phyloP scores from a whole-genome alignment of 2,113 vertebrate genomes.

The Geothlypis trichas region DNA sequence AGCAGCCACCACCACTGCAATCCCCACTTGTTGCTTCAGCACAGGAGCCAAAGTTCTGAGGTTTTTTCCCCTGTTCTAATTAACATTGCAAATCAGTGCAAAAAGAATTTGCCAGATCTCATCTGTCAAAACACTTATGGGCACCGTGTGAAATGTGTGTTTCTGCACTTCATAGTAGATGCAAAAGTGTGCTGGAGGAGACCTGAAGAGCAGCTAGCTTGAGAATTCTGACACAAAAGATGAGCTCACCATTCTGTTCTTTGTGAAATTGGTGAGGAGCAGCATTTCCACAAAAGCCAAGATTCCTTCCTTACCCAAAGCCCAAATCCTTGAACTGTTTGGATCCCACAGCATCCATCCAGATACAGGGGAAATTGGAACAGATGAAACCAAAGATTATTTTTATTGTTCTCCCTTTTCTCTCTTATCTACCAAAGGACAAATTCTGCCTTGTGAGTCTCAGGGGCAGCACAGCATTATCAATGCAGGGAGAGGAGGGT shows the following conservation, averaged over 20 bases:
- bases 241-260: not conserved
- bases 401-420: not conserved
- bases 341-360: not conserved
- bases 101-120: conserved; percentile 41
- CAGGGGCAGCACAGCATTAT: not conserved
- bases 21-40: not conserved
- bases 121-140: conserved; percentile 53
- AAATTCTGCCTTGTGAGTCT: not conserved
- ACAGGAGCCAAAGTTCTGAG: not conserved
- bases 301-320: not conserved
- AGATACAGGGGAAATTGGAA: not conserved
- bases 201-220: conserved; percentile 12
- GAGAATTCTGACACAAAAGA: conserved; percentile 15
- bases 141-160: not conserved
- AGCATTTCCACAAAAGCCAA: not conserved
- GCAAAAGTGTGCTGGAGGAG: not conserved
- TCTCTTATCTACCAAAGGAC: not conserved
- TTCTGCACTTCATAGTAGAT: not conserved
- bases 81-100: not conserved
- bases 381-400: not conserved
- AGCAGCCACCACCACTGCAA: not conserved
- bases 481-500: not conserved
- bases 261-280: not conserved
- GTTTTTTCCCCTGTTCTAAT: not conserved
- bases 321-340: not conserved